Evolutionary conservation across 2,797 vertebrate genomes (phyloP), one percentile per base, ranked within the genome.

Genomic region (Rhynchonycteris naso): DNA sequence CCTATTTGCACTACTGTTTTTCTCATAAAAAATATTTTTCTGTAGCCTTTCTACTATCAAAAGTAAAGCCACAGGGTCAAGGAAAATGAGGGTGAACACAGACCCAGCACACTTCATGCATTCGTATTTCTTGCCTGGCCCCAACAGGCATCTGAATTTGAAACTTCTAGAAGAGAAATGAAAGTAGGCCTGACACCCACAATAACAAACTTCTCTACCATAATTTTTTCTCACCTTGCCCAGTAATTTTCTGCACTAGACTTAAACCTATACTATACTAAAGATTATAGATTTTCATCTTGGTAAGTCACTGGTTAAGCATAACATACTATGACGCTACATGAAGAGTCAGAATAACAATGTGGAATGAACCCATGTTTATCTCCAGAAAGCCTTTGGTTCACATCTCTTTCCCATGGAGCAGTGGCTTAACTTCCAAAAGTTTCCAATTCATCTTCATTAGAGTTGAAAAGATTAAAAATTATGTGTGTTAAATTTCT

Each of bases 11-110:
- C 8, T 56, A 30, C 58, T 82, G 14, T 56, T 85, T 90, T 88
- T 89, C 69, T 83, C 89, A 82, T n/a, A 58, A 83, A 71, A 90
- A 90, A 84, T 66, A 93, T 59, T 91, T 82, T n/a, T 79, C 43
- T 58, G 2, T 21, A 71, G 56, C 26, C 4, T 15, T 89, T 7
- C 38, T 54, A 79, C 72, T 92, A 43, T 52, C 35, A 85, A 88
- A 95, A 88, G 16, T 30, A 89, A 10, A 58, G 35, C 63, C 14
- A 26, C 4, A 21, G 10, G 24, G 28, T 90, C 79, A 68, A 76
- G 50, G 22, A 63, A 96, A 84, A 87, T 43, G n/a, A 65, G 24
- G 43, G 19, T 52, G 50, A 82, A 65, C 43, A 56, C 18, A 88
- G 30, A 88, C 7, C 7, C 24, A 35, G 12, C 10, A 58, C 12